phyloP scores from a whole-genome alignment of 2,797 vertebrate species.

The Jordanella pulchra region DNA sequence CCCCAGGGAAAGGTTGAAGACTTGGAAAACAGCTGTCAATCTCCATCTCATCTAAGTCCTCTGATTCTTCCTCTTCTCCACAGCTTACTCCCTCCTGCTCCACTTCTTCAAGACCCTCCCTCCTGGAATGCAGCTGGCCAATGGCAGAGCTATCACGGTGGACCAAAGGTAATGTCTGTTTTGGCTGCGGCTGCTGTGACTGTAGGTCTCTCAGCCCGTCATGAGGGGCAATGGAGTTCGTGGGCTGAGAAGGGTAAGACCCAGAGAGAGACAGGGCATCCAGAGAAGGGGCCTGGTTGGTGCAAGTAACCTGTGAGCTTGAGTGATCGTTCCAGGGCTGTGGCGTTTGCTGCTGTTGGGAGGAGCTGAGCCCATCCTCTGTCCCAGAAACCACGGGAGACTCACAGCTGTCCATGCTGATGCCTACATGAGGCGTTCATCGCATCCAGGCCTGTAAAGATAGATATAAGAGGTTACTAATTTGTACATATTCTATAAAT shows the following conservation, averaged over 20 bases:
- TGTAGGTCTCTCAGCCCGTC: constrained; percentile 79
- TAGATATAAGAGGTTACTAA: constrained; percentile 63
- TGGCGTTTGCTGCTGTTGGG: constrained; percentile 91
- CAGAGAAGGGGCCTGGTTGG: constrained; percentile 81
- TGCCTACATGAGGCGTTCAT: constrained; percentile 98
- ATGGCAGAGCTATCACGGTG: constrained; percentile 69
- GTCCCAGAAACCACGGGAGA: constrained; percentile 98
- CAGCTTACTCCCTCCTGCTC: constrained; percentile 85
- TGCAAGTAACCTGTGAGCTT: constrained; percentile 82
- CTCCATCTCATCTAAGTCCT: constrained; percentile 91
- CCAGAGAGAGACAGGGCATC: constrained; percentile 80
- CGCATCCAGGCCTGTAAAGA: constrained; percentile 93
- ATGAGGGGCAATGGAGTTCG: constrained; percentile 70
- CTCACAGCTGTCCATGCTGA: constrained; percentile 99
- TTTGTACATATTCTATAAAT: neutral
- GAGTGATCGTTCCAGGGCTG: constrained; percentile 86
- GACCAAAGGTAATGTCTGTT: constrained; percentile 69
- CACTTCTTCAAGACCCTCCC: constrained; percentile 82
- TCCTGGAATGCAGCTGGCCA: constrained; percentile 75
- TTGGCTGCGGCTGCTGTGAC: constrained; percentile 73
- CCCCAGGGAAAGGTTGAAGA: constrained; percentile 83
- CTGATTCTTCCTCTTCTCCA: constrained; percentile 86
- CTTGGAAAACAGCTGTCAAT: constrained; percentile 96
- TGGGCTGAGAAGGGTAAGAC: constrained; percentile 77
- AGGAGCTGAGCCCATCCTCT: constrained; percentile 97